These are phyloP conservation scores for Metopolophium dirhodum DNA, from an alignment of 1,140 invertebrate genomes.

Conservation along the genomic window DNA sequence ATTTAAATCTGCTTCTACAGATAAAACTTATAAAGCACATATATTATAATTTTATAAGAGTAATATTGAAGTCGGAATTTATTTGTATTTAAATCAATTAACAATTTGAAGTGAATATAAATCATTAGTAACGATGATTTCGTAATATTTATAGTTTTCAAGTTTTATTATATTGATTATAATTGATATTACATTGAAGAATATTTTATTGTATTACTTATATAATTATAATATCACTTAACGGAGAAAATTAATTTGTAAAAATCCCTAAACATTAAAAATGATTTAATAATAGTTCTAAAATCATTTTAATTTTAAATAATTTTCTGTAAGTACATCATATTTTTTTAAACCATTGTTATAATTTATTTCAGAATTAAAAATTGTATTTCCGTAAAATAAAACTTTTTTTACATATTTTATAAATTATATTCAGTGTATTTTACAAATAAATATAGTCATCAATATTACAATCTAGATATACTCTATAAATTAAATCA, in stretches of 20 bases:
- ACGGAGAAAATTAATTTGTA: background rate
- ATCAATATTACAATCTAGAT: no score
- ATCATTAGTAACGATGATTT: background rate
- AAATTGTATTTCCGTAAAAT: background rate
- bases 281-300: background rate
- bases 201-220: background rate
- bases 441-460: no score
- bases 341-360: background rate
- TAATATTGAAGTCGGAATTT: background rate
- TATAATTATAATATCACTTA: no score
- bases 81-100: background rate
- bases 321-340: background rate
- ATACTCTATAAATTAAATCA: no score
- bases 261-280: background rate
- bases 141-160: background rate
- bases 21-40: background rate
- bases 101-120: background rate
- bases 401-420: background rate
- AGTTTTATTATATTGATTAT: background rate
- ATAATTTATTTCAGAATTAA: background rate
- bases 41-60: background rate
- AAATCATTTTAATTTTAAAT: background rate
- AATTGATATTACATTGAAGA: no score
- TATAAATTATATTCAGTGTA: no score
- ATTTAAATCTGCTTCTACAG: background rate